These are phyloP conservation scores for Amia ocellicauda DNA, from an alignment of 2,113 vertebrate genomes.

Conservation along the genomic window DNA sequence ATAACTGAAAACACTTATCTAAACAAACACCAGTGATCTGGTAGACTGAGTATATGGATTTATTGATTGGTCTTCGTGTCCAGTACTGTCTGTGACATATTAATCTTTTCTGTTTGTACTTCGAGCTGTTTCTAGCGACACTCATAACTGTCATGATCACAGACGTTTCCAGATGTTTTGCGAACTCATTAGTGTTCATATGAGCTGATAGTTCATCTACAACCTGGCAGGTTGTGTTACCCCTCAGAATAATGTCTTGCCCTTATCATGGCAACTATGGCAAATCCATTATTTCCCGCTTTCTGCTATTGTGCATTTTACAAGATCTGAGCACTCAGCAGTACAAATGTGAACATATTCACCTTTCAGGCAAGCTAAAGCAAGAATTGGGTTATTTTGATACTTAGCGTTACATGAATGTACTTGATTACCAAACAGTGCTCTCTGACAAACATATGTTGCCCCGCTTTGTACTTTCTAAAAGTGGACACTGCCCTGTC, in stretches of 20 bases:
- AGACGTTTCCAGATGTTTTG: not conserved
- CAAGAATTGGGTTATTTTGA: constrained; percentile 4
- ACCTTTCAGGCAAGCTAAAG: constrained; percentile 13
- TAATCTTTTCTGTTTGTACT: too few relatives aligned
- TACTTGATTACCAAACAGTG: constrained; percentile 21
- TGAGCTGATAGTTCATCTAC: constrained; percentile 20
- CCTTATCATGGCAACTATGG: constrained; percentile 11
- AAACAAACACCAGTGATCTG: constrained; percentile 15
- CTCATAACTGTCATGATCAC: constrained; percentile 13
- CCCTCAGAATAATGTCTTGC: constrained; percentile 1
- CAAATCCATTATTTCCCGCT: too few relatives aligned
- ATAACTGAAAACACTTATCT: constrained; percentile 27
- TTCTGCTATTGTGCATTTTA: not conserved
- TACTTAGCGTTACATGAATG: constrained; percentile 2
- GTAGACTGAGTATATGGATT: not conserved
- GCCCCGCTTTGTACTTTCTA: constrained; percentile 5
- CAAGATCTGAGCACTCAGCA: constrained; percentile 10
- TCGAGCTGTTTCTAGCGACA: too few relatives aligned
- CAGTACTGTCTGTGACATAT: constrained; percentile 5
- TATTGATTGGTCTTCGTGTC: not conserved
- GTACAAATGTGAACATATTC: constrained; percentile 28
- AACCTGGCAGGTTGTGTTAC: not conserved
- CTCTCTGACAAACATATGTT: constrained; percentile 20
- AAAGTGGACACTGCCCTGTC: constrained; percentile 7
- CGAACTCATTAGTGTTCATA: not conserved